phyloP scores from a whole-genome alignment of 2,888 invertebrate species.

The Nesidiocoris tenuis region DNA sequence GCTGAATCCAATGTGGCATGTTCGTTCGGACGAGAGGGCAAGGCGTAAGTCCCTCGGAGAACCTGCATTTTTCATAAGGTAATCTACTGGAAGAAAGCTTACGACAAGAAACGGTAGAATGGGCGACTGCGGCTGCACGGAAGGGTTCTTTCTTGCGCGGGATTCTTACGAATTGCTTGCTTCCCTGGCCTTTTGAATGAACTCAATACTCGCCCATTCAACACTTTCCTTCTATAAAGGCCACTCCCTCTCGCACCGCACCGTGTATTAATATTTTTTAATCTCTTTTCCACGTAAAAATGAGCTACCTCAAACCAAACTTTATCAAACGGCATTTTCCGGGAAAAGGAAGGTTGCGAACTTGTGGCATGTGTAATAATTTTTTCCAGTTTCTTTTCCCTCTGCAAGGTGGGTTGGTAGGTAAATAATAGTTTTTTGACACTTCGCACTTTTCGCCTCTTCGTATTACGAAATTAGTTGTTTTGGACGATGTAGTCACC shows the following conservation, averaged over 20 bases:
- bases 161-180: not conserved
- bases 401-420: too few species aligned
- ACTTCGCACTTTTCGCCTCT: too few species aligned
- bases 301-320: too few species aligned
- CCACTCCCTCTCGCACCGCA: not conserved
- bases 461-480: too few species aligned
- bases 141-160: not conserved
- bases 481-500: too few species aligned
- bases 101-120: not conserved
- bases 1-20: not conserved
- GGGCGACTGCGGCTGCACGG: not conserved
- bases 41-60: not conserved
- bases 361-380: too few species aligned
- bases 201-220: not conserved
- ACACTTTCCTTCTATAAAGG: not conserved
- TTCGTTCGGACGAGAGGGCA: not conserved
- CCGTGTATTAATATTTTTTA: not conserved
- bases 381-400: too few species aligned
- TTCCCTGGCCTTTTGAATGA: not conserved
- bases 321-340: too few species aligned
- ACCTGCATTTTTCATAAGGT: not conserved
- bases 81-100: not conserved
- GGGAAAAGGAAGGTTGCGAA: too few species aligned
- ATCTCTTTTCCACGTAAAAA: too few species aligned
- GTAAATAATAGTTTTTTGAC: too few species aligned